phyloP scores from a whole-genome alignment of 1,140 invertebrate genomes.

The Odontomachus brunneus region DNA sequence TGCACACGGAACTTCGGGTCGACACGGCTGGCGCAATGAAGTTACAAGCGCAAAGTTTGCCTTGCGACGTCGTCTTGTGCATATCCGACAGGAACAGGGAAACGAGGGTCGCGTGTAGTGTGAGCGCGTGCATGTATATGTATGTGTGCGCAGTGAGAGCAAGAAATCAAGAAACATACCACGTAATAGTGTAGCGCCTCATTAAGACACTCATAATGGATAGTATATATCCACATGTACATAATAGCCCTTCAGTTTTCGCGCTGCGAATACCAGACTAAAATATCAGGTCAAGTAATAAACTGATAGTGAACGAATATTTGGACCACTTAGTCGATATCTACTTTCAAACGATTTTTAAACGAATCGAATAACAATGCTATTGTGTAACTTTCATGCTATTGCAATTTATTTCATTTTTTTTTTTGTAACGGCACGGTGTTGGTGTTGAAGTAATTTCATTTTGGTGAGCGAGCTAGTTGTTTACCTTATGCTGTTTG shows the following conservation, averaged over 20 bases:
- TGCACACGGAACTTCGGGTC: slow-evolving; percentile 48
- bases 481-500: slow-evolving; percentile 24
- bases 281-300: no score
- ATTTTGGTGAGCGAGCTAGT: background rate
- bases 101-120: slow-evolving; percentile 33
- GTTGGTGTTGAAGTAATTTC: slow-evolving; percentile 5
- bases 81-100: slow-evolving; percentile 53
- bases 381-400: no score
- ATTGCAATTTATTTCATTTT: no score
- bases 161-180: slow-evolving; percentile 55
- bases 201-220: slow-evolving; percentile 26
- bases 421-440: background rate
- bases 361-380: no score
- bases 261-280: background rate
- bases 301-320: no score
- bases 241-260: background rate
- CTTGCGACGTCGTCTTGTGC: slow-evolving; percentile 42
- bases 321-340: no score
- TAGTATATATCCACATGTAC: background rate
- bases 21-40: slow-evolving; percentile 49
- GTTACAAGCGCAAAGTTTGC: slow-evolving; percentile 60
- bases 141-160: background rate
- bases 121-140: background rate
- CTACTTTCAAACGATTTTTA: no score
- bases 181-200: slow-evolving; percentile 35